Evolutionary conservation across 2,113 vertebrate genomes (phyloP).

Genomic region (Sylvia atricapilla): DNA sequence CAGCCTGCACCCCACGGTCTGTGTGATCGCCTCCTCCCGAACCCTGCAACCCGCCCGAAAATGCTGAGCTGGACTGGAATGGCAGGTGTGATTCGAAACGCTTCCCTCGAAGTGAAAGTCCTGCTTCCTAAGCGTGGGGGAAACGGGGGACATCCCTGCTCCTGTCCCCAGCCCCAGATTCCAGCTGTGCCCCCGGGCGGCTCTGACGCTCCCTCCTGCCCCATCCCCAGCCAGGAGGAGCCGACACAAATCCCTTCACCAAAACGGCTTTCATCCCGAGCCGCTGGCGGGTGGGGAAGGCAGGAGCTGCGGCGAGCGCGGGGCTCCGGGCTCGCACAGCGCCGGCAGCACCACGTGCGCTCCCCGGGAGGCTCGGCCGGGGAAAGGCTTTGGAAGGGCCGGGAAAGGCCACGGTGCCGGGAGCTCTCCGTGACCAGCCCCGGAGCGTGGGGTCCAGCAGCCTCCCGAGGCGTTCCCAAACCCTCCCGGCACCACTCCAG

Average conservation of each 20-base stretch:
- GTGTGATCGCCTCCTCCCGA: neutral
- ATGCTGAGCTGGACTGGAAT: fast-evolving
- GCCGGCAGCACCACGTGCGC: neutral
- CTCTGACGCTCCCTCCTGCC: neutral
- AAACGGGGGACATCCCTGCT: neutral
- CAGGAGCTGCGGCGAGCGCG: neutral
- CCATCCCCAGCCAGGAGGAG: fast-evolving
- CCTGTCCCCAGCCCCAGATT: fast-evolving
- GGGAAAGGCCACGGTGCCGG: neutral
- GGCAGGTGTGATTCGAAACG: neutral
- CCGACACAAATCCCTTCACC: neutral
- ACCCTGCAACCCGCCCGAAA: fast-evolving
- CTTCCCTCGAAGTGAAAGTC: neutral
- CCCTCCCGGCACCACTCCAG: fast-evolving
- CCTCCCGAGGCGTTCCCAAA: too few species aligned
- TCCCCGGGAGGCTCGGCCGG: neutral
- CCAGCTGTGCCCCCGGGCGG: fast-evolving
- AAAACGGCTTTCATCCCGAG: neutral
- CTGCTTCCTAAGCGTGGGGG: neutral
- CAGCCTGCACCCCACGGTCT: neutral
- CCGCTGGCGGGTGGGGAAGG: neutral
- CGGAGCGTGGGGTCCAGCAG: neutral
- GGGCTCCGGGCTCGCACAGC: neutral
- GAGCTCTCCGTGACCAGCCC: neutral
- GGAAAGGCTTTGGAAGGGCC: neutral